Evolutionary conservation across 2,797 vertebrate genomes (phyloP).

Genomic region (Labeo calbasu): DNA sequence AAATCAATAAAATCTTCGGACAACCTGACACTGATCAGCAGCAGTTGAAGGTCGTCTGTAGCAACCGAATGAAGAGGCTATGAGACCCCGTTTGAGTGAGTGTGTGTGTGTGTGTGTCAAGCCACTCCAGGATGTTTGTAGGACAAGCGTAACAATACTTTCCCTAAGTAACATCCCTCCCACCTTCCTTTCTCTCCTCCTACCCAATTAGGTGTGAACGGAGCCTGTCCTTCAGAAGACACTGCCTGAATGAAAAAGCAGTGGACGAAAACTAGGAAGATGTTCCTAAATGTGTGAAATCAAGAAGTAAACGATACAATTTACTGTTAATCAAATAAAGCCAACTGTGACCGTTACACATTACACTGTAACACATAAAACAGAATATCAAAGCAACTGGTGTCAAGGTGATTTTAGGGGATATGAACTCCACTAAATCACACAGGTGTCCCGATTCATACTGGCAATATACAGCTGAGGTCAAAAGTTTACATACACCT

Average conservation of each 20-base stretch:
- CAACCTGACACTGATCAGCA: slow-evolving; percentile 88
- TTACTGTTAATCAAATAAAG: neutral
- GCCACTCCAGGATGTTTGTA: slow-evolving; percentile 37
- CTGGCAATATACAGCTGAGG: neutral
- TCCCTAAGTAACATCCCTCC: slow-evolving; percentile 24
- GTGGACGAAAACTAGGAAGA: neutral
- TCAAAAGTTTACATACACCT: no score
- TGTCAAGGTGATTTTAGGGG: neutral
- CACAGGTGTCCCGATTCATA: neutral
- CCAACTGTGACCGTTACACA: neutral
- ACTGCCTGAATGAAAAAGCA: neutral
- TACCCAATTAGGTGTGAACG: slow-evolving; percentile 43
- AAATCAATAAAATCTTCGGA: slow-evolving; percentile 97
- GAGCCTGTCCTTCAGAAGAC: slow-evolving; percentile 25
- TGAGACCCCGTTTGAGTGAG: slow-evolving; percentile 52
- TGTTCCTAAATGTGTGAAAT: neutral
- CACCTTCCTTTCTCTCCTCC: slow-evolving; percentile 31
- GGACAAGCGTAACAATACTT: slow-evolving; percentile 50
- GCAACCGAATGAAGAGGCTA: slow-evolving; percentile 81
- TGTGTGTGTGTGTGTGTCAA: slow-evolving; percentile 13
- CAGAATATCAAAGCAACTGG: neutral
- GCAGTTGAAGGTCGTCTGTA: slow-evolving; percentile 75
- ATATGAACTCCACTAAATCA: neutral
- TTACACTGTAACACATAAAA: neutral
- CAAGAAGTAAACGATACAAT: neutral